Evolutionary conservation across 2,113 vertebrate species (phyloP), one percentile per base, ranked within the genome.

Genomic region (Rhineura floridana): DNA sequence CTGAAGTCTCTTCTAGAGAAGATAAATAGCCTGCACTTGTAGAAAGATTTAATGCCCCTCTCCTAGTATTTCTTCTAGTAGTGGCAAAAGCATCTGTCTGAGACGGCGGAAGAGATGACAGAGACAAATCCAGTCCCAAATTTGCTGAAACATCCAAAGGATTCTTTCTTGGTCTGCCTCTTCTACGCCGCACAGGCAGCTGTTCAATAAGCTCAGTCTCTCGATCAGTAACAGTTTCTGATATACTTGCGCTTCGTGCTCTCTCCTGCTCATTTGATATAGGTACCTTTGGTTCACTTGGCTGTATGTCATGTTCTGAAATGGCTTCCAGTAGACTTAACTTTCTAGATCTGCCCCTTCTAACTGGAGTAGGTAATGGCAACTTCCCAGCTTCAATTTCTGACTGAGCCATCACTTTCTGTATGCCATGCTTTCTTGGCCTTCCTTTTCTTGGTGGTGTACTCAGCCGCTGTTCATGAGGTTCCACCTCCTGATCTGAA

Each of bases 51-150:
- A 87, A 72, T 89, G 94, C 90, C 0, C 52, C 86, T 65, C 95
- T 96, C 84, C 96, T 94, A 63, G 95, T 95, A 6, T 95, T 95
- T 90, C 94, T 97, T 91, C 95, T 90, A 63, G 96, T 95, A 21
- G 91, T 94, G 42, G 79, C 33, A n/a, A 94, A 85, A 13, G 91
- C 65, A 69, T 92, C 87, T 83, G 88, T 50, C 62, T 92, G 92
- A 91, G 86, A 39, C 84, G 90, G 72, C 0, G 21, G 83, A 69
- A 46, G 28, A 33, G 77, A 87, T n/a, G 88, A 50, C 21, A 90
- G 93, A 79, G 94, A 90, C 23, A 90, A 39, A 62, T 88, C 90
- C 77, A 93, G 81, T 52, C 93, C 93, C 87, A 91, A 93, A 79
- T 76, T 93, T 86, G 95, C 94, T 28, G 19, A 88, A 72, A 92